Conservation (phyloP, 2,113 vertebrate genomes). For the Phalacrocorax carbo region DNA sequence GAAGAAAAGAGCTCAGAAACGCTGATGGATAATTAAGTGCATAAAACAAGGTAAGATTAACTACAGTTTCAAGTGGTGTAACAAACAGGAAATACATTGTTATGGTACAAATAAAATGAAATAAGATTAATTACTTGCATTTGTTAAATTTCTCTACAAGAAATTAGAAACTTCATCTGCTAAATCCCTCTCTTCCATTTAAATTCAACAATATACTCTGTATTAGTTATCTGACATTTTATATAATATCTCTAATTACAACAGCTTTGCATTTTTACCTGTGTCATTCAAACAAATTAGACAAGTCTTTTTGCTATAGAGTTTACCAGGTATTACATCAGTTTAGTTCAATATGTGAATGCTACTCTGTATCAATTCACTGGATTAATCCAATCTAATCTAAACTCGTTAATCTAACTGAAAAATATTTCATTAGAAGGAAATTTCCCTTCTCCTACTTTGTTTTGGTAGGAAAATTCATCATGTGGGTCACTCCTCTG, state of each 20-base stretch:
- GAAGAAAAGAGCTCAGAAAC: not conserved
- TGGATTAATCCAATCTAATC: not conserved
- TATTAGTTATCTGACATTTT: not conserved
- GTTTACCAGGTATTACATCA: not conserved
- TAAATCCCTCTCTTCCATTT: not conserved
- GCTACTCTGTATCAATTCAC: not conserved
- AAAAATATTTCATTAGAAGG: not conserved
- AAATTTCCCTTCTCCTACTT: not conserved
- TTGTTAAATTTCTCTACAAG: not conserved
- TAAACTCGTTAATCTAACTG: not conserved
- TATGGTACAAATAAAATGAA: not conserved
- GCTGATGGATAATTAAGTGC: not conserved
- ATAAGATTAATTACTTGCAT: not conserved
- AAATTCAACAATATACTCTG: not conserved
- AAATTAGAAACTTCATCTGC: not conserved
- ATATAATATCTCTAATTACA: not conserved
- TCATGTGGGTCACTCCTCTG: not conserved
- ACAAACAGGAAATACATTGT: not conserved
- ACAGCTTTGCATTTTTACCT: not conserved
- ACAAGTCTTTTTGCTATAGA: not conserved
- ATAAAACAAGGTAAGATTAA: not conserved
- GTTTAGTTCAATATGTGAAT: not conserved
- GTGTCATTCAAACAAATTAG: not conserved
- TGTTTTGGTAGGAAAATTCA: not conserved
- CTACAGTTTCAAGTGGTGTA: not conserved